Evolutionary conservation across 2,888 invertebrate genomes (phyloP).

Genomic region (Melolontha melolontha): DNA sequence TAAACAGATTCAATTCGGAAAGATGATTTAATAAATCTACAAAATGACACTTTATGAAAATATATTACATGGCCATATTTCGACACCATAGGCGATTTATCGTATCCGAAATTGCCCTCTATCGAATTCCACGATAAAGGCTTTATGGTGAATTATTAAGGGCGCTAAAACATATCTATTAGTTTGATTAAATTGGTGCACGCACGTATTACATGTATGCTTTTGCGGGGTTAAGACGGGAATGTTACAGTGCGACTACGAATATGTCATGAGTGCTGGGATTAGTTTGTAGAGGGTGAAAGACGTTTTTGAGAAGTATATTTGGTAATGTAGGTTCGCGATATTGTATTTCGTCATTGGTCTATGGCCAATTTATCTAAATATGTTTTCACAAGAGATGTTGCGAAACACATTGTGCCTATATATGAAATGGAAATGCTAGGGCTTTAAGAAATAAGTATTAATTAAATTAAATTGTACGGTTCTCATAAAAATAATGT

Average conservation of each 20-base stretch:
- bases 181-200: slow-evolving; percentile 62
- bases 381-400: slow-evolving; percentile 44
- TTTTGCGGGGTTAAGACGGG: slow-evolving; percentile 12
- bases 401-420: neutral
- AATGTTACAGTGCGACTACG: slow-evolving; percentile 54
- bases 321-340: slow-evolving; percentile 21
- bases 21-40: slow-evolving; percentile 66
- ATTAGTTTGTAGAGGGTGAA: slow-evolving; percentile 40
- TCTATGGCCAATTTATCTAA: slow-evolving; percentile 25
- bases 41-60: slow-evolving; percentile 66
- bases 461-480: too few relatives aligned
- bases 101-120: slow-evolving; percentile 52
- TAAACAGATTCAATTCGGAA: slow-evolving; percentile 61
- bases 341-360: slow-evolving; percentile 32
- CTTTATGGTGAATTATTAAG: slow-evolving; percentile 61
- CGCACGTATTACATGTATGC: slow-evolving; percentile 15
- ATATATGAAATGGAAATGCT: neutral
- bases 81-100: slow-evolving; percentile 54
- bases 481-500: neutral
- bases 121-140: slow-evolving; percentile 52
- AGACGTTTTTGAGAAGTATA: slow-evolving; percentile 23
- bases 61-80: slow-evolving; percentile 63
- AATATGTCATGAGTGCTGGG: slow-evolving; percentile 58
- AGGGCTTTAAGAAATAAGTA: neutral
- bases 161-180: slow-evolving; percentile 60